Percentiles rank a stretch among this genome's conserved stretches.
phyloP scores from a whole-genome alignment of 2,113 vertebrate genomes.

The Passer domesticus region DNA sequence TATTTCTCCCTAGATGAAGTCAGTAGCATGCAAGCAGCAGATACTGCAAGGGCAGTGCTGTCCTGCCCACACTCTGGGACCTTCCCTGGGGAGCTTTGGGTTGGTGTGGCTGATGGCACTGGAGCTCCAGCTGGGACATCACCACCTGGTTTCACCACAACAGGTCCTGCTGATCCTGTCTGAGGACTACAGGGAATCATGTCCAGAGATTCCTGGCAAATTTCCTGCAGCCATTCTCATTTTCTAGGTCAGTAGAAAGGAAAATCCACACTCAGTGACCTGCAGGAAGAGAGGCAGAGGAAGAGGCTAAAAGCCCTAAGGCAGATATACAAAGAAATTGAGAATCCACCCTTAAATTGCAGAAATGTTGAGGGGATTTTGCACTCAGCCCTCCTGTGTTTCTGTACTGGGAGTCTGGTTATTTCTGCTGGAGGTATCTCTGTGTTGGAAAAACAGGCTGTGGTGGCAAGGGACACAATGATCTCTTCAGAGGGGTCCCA shows the following conservation, averaged over 20 bases:
- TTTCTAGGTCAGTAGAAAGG: not conserved
- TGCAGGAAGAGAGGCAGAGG: not conserved
- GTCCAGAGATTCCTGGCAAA: not conserved
- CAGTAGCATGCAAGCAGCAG: not conserved
- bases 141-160: not conserved
- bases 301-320: not conserved
- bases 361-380: not conserved
- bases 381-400: not conserved
- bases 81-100: not conserved
- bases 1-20: not conserved
- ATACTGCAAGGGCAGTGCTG: not conserved
- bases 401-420: not conserved
- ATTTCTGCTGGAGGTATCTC: not conserved
- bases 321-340: not conserved
- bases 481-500: conserved; percentile 46
- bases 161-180: not conserved
- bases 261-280: not conserved
- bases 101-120: accelerated
- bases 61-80: not conserved
- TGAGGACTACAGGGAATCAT: not conserved
- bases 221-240: not conserved
- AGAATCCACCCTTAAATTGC: not conserved
- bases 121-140: not conserved
- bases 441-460: not conserved
- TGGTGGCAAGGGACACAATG: conserved; percentile 29